Base-by-base conservation (phyloP, 2,113 vertebrate species). In the Triplophysa tibetana region DNA sequence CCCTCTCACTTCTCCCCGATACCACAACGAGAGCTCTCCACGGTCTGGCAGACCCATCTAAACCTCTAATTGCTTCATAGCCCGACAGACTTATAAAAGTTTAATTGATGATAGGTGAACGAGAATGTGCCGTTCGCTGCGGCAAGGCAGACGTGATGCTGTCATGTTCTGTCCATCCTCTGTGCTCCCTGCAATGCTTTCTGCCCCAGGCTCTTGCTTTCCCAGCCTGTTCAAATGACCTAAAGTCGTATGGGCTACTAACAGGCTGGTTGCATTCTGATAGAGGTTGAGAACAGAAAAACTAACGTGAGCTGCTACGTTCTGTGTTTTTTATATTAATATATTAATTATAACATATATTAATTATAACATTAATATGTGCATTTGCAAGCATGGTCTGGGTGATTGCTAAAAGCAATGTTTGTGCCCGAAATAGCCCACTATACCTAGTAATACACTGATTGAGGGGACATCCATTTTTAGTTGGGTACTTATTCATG, bases 11-110 rank as follows among this genome's bases (percentile, higher is more conserved):
- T 41, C 41, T 70, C 54, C 66, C 33, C 21, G 45, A 21, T 10
- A 81, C 58, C 7, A 19, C 21, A 64, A 62, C 58, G 75, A 70
- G 67, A 77, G 67, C 52, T 52, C 70, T 66, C 66, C 67, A 70
- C 24, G 64, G 54, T 79, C 81, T 67, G 75, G 29, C 82, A 72
- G 67, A 79, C 73, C 72, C 67, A 84, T 82, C 75, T 65, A 54
- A 77, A 81, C 61, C 62, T 70, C 56, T 80, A 82, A 81, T 80
- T 80, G 79, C 83, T 83, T 75, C 67, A 74, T 23, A 74, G 65
- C 72, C 80, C 78, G 54, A 81, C 77, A 83, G 70, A 41, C 52
- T 4, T 78, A 76, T 82, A 78, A 87, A 86, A 86, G 81, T 80
- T 83, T 79, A 77, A 83, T 80, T 85, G 82, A 80, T 74, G 75